Evolutionary conservation across 2,888 invertebrate species (phyloP).

Genomic region (Caenorhabditis sp.): DNA sequence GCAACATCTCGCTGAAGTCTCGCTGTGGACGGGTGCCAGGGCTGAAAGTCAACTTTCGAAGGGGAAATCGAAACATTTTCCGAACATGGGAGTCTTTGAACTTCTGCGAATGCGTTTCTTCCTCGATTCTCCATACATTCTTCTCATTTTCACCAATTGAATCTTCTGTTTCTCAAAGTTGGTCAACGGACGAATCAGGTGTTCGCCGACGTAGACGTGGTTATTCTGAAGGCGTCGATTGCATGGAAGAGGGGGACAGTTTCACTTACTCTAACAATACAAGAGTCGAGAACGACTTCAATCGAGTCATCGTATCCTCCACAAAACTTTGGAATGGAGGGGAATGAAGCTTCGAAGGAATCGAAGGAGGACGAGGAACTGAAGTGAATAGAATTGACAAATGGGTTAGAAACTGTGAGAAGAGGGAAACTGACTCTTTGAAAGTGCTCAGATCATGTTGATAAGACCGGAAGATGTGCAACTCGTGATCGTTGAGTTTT

Average conservation of each 20-base stretch:
- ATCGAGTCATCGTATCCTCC: conserved; percentile 70
- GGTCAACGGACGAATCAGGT: conserved; percentile 66
- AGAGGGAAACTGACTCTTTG: conserved; percentile 55
- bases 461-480: conserved; percentile 62
- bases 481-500: conserved; percentile 60
- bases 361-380: conserved; percentile 51
- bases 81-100: conserved; percentile 16
- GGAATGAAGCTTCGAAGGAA: conserved; percentile 62
- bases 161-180: conserved; percentile 69
- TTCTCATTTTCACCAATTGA: conserved; percentile 60
- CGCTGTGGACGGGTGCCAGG: conserved; percentile 45
- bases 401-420: not conserved
- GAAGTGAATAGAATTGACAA: conserved; percentile 9
- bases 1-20: conserved; percentile 69
- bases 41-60: conserved; percentile 6
- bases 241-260: not conserved
- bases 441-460: conserved; percentile 64
- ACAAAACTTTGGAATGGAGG: conserved; percentile 69
- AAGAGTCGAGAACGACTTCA: conserved; percentile 68
- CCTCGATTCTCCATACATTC: conserved; percentile 52
- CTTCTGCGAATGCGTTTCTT: conserved; percentile 34
- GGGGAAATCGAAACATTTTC: not conserved
- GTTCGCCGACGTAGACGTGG: conserved; percentile 70
- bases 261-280: conserved; percentile 67
- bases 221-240: conserved; percentile 53